Evolutionary conservation across 2,797 vertebrate genomes (phyloP).

Genomic region (Tiaroga cobitis): DNA sequence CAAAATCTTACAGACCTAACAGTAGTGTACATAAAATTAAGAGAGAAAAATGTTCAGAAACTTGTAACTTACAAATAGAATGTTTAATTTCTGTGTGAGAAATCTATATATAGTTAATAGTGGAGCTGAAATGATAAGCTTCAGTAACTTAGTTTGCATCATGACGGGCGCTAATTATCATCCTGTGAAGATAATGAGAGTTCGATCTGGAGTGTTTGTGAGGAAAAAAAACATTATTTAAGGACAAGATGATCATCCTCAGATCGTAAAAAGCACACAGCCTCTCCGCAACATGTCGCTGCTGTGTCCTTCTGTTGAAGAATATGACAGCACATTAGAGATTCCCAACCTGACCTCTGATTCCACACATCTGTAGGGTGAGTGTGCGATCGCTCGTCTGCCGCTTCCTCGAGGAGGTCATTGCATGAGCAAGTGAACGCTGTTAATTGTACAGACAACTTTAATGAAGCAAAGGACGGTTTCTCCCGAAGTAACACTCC

Average conservation of each 20-base stretch:
- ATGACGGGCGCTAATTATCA: conserved; percentile 7
- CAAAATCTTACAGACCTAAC: neutral
- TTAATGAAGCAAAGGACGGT: conserved; percentile 37
- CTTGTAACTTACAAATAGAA: neutral
- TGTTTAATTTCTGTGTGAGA: neutral
- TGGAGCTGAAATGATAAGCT: conserved; percentile 15
- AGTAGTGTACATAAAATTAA: neutral
- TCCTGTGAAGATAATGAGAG: conserved; percentile 28
- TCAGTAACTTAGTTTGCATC: conserved; percentile 1
- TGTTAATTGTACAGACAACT: conserved; percentile 52
- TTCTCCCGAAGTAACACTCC: conserved; percentile 43
- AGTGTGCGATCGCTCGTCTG: neutral
- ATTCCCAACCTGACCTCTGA: neutral
- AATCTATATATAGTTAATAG: conserved; percentile 16
- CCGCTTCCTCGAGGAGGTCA: neutral
- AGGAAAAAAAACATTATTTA: neutral
- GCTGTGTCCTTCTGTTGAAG: neutral
- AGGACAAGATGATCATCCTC: neutral
- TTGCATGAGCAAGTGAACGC: conserved; percentile 30
- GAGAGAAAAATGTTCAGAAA: neutral
- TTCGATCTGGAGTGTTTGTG: neutral
- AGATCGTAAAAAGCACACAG: neutral
- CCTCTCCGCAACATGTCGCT: neutral
- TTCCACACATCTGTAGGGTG: conserved; percentile 23
- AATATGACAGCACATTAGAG: neutral